Base-by-base conservation (phyloP, 2,797 vertebrate genomes). In the Scarus forsteni region DNA sequence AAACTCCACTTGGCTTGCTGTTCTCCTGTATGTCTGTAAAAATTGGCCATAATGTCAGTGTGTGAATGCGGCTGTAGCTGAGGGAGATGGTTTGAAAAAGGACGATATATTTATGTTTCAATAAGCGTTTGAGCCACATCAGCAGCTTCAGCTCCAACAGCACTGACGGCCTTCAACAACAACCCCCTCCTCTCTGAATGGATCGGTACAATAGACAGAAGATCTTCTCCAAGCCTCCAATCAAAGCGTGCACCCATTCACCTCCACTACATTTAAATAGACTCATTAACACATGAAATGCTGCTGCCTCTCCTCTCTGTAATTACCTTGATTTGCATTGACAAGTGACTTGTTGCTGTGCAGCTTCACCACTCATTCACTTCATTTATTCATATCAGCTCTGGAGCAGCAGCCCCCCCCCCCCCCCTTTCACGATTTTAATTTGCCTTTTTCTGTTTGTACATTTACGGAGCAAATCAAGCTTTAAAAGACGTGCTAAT, bases 211-310 rank as follows among this genome's bases (percentile, higher is more conserved):
- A 71, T 1, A 53, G 8, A 52, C 15, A 52, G 18, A 5, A 12
- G 5, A 0, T 52, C 39, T 53, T 49, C 35, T 65, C 19, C 58
- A 56, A 66, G 59, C 43, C 38, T 59, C 35, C 36, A 67, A 60
- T 67, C 57, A 70, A 62, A 59, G n/a, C 36, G 36, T 12, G 13
- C 42, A 57, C 56, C 63, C 54, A 40, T 70, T 44, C 52, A 54
- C 42, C 67, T 57, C 19, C 3, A 7, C 19, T 8, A 64, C 57
- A 70, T 56, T 44, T 51, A 39, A 36, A 70, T 8, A 19, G 51
- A 66, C 80, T 79, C 4, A 81, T 81, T 87, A 77, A 66, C 82
- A 81, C 70, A 81, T 56, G 58, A 79, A 87, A 70, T 67, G 65
- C 53, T 53, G 48, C 15, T 49, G 44, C 70, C 66, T 80, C 49